These are phyloP conservation scores for Exocentrus adspersus DNA, from an alignment of 2,888 invertebrate species.

Conservation along the genomic window DNA sequence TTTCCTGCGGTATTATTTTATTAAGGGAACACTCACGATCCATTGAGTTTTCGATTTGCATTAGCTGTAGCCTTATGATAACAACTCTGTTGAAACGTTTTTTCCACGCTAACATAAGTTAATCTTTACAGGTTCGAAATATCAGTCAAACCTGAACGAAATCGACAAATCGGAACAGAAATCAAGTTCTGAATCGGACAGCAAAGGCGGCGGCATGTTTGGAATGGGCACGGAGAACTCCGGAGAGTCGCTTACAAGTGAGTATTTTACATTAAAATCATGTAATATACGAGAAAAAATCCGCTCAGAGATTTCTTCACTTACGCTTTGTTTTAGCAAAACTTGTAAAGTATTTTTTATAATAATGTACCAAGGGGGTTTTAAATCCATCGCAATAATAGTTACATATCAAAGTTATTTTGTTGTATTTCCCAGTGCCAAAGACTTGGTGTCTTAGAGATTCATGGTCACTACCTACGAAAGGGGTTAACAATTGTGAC, in stretches of 20 bases:
- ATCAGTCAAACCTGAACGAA: conserved; percentile 79
- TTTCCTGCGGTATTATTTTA: not conserved
- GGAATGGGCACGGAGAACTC: conserved; percentile 40
- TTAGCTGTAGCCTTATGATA: conserved; percentile 6
- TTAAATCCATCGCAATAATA: too few species aligned
- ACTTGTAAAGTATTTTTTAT: too few species aligned
- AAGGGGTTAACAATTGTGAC: too few species aligned
- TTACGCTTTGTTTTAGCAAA: too few species aligned
- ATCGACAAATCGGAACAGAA: conserved; percentile 85
- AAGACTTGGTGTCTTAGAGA: too few species aligned
- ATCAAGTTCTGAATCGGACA: conserved; percentile 65
- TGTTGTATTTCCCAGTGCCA: too few species aligned
- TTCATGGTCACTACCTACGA: too few species aligned
- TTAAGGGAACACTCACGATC: not conserved
- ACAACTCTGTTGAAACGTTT: not conserved
- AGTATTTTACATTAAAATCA: conserved; percentile 22
- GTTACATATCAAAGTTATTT: too few species aligned
- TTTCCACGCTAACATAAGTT: conserved; percentile 14
- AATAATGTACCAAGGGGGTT: too few species aligned
- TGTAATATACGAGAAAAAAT: not conserved
- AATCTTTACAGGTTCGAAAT: conserved; percentile 74
- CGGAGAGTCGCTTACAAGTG: conserved; percentile 31
- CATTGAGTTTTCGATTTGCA: conserved; percentile 13
- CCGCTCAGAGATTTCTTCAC: not conserved
- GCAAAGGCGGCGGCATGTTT: conserved; percentile 67